A percentile compares a stretch with the other conserved stretches of the same genome.
Conservation (phyloP, 2,888 invertebrate species). For the Bellardia bayeri region DNA sequence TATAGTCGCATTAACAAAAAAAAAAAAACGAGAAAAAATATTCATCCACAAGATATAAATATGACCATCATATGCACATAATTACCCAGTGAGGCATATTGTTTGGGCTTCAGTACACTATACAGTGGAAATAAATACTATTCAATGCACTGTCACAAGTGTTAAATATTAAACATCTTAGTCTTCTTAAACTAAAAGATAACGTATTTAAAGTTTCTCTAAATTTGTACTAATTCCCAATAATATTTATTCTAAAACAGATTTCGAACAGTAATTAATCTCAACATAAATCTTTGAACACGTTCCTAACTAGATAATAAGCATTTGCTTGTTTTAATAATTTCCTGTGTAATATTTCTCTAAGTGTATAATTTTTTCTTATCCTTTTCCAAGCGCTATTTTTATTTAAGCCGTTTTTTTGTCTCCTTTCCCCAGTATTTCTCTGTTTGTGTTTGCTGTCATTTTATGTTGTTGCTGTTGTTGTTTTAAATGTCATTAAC, state of each 20-base stretch:
- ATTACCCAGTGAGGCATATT: conserved; percentile 68
- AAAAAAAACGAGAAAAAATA: conserved; percentile 38
- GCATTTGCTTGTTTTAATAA: background rate
- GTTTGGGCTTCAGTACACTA: conserved; percentile 6
- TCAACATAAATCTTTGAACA: too few relatives aligned
- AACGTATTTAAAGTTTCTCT: too few relatives aligned
- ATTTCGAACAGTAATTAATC: too few relatives aligned
- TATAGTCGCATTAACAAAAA: conserved; percentile 36
- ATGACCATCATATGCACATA: conserved; percentile 71
- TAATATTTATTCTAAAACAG: too few relatives aligned
- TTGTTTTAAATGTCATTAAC: conserved; percentile 71
- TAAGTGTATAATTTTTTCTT: conserved; percentile 52
- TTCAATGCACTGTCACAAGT: background rate
- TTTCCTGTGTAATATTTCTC: conserved; percentile 7
- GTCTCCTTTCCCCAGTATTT: conserved; percentile 6
- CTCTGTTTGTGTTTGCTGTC: conserved; percentile 35
- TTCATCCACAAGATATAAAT: conserved; percentile 56
- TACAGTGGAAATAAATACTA: conserved; percentile 19
- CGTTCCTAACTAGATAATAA: too few relatives aligned
- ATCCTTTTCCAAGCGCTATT: conserved; percentile 45
- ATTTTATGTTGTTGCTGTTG: conserved; percentile 18
- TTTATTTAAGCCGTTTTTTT: conserved; percentile 34
- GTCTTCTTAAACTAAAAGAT: too few relatives aligned
- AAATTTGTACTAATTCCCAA: too few relatives aligned
- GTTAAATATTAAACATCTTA: too few relatives aligned